Evolutionary conservation across 2,888 invertebrate species (phyloP).

Genomic region (Willowsia nigromaculata): DNA sequence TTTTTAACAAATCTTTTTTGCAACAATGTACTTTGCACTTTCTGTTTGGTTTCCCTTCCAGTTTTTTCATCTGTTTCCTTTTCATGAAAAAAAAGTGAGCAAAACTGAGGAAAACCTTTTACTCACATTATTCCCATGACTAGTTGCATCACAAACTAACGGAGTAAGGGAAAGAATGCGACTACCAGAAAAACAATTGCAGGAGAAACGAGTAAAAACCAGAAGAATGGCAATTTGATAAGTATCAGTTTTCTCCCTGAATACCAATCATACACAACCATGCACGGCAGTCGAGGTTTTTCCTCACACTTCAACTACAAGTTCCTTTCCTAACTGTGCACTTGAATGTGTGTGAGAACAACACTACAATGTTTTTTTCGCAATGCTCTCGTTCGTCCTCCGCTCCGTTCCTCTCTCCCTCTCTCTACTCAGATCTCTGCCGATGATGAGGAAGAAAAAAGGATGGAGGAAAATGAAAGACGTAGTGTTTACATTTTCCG

Average conservation of each 20-base stretch:
- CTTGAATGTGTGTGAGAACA: background rate
- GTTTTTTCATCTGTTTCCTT: too few relatives aligned
- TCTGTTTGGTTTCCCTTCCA: too few relatives aligned
- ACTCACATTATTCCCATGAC: background rate
- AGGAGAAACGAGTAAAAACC: background rate
- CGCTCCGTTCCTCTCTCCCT: background rate
- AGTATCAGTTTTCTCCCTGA: constrained; percentile 5
- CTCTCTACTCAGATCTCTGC: background rate
- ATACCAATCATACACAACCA: background rate
- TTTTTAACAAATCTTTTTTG: too few relatives aligned
- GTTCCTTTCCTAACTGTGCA: too few relatives aligned
- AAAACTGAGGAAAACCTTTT: background rate
- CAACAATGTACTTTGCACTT: too few relatives aligned
- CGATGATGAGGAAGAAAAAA: background rate
- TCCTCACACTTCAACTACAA: too few relatives aligned
- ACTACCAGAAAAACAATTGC: background rate
- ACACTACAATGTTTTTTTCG: background rate
- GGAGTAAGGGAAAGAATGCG: background rate
- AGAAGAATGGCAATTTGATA: constrained; percentile 25
- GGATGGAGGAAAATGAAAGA: constrained; percentile 33
- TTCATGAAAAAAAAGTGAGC: too few relatives aligned
- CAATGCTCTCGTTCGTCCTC: background rate
- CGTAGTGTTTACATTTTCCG: constrained; percentile 29
- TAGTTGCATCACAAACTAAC: background rate
- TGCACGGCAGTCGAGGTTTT: too few relatives aligned